Base-by-base conservation (phyloP, 2,797 vertebrate species). In the Gallirallus australis region DNA sequence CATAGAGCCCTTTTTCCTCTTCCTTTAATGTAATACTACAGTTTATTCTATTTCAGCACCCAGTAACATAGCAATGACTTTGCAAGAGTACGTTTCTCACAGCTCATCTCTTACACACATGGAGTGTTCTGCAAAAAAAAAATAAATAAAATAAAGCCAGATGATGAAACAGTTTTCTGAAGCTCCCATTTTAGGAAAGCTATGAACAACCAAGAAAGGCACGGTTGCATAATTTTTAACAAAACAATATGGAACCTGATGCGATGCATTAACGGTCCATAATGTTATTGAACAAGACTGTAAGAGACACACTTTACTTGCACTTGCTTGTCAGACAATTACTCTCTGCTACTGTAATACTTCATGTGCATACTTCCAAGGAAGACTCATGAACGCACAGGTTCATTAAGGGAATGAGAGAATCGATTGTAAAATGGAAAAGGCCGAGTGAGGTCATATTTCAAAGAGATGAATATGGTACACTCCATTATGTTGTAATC, bases 401-500 rank as follows among this genome's bases (percentile, higher is more conserved):
- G 98, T 98, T 98, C 98, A 98, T 98, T 98, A 98, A 98, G 96
- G 95, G 97, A 98, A 98, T 98, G 97, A 98, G 97, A 98, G 97
- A 98, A 98, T 98, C 97, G 98, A 98, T 98, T 98, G 97, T 98
- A 98, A 98, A 98, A 98, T 98, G 98, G 98, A 98, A 98, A 98
- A 98, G 97, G 98, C 97, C 68, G 92, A 97, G 93, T 96, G 96
- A 98, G 98, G 98, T 98, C 98, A 97, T 98, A 98, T 98, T 98
- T 98, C 98, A 98, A 98, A 98, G 98, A 98, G 98, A 98, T 98
- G 96, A 98, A 98, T 98, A 98, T 96, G 95, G 98, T 98, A 98
- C 98, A 98, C 98, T 98, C 98, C 97, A 98, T 98, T 98, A 98
- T 98, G 98, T 98, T 98, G 98, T 98, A 98, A 98, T 98, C 98